Evolutionary conservation across 2,888 invertebrate genomes (phyloP), one percentile per base, ranked within the genome.

Genomic region (Halictus ligatus): DNA sequence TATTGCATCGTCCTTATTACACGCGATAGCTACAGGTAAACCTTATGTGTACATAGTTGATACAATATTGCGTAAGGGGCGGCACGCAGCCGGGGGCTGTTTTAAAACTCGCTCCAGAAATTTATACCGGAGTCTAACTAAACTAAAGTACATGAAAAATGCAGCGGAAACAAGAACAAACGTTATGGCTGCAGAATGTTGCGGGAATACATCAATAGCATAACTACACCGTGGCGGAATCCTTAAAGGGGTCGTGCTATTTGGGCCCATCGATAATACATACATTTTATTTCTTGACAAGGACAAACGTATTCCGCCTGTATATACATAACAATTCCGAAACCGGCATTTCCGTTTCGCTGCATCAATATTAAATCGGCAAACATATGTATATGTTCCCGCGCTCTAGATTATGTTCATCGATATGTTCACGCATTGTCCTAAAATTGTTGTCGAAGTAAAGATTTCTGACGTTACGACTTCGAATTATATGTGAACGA

Each of bases 121-220:
- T 64, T 64, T 64, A 64, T 64, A 64, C 64, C 64, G 64, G 64
- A 29, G 29, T 64, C 64, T 29, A 25, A 64, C 64, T 29, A 29
- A 64, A 64, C 29, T 25, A 72, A 43, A 43, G 12, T 72, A 25
- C 72, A 46, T 40, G 43, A 40, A 72, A n/a, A 72, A 72, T 40
- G 48, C 46, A 75, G 50, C 48, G 29, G 75, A 46, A 29, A 75
- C 50, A 50, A 29, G 54, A 50, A 48, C 40, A 25, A 50, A 43
- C 64, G 29, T 64, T 64, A 64, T 18, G 18, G 18, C 64, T 64
- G 29, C 29, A 64, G 29, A 64, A 64, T 64, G 29, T 64, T 29
- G 64, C 64, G 64, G 15, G 64, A 64, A 64, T 64, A 64, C 29
- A 64, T 64, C 64, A 64, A 64, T 64, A 18, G 7, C 25, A 64